Base-by-base conservation (phyloP, 2,888 invertebrate genomes). In the Euclidia mi region DNA sequence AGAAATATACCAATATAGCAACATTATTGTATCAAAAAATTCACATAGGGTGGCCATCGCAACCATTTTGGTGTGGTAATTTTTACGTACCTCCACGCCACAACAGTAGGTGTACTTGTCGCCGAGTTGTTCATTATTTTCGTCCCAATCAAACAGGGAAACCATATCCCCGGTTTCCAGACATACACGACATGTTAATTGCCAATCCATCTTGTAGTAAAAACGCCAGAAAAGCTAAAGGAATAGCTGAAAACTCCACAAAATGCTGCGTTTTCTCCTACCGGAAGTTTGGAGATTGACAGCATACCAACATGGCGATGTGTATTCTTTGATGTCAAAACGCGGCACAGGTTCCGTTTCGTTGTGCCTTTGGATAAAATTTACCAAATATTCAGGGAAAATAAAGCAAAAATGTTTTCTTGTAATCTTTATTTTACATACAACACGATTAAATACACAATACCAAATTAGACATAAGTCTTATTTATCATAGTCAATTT, bases 111-210 rank as follows among this genome's bases (percentile, higher is more conserved):
- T 85, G 79, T 94, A 95, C 82, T 95, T 95, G 84, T 94, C 94
- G 64, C 90, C 86, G 20, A 95, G 92, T 89, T 94, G 94, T 84
- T 95, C 94, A 72, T 94, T 94, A 81, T 94, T 95, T 90, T 95
- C 95, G 70, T 95, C 95, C 92, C 94, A 94, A 89, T 95, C 95
- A 75, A 95, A 95, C 25, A 95, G 82, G 50, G 95, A 95, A 74
- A 95, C 95, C 94, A 94, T 94, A 70, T 95, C 94, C 20, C 94
- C 94, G 32, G 89, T 91, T 73, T 94, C 94, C 56, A 95, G 74
- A 74, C 95, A 95, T 75, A 95, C 94, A 78, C 95, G 84, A 75
- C 95, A 95, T 38, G 94, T 93, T 89, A 93, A 85, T 88, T 94
- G 94, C 94, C 95, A 95, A 85, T 95, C 95, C 94, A 95, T 95